Conservation (phyloP, 2,888 invertebrate genomes). For the Aphodius sticticus region DNA sequence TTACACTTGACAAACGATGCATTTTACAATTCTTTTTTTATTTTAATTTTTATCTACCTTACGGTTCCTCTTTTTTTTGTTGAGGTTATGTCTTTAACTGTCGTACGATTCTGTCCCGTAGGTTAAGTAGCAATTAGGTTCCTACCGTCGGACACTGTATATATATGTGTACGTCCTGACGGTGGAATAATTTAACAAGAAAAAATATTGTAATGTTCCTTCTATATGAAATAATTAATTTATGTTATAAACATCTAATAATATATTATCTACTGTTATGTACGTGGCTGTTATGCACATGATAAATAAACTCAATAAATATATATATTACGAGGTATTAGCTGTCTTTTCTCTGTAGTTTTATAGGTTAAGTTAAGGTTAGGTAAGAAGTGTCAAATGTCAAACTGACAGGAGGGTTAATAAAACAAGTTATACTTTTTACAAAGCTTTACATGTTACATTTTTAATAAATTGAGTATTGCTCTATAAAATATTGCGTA, state of each 20-base stretch:
- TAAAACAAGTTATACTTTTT: no score
- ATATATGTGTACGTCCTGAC: not conserved
- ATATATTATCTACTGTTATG: conserved; percentile 23
- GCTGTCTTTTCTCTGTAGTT: not conserved
- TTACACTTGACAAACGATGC: not conserved
- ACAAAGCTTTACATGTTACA: no score
- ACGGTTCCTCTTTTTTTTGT: not conserved
- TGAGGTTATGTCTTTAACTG: not conserved
- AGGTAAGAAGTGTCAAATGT: not conserved
- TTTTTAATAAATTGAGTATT: no score
- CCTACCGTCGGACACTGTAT: not conserved
- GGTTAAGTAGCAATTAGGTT: not conserved
- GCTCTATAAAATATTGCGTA: not conserved
- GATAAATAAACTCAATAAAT: conserved; percentile 4
- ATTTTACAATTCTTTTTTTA: not conserved
- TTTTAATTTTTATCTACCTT: not conserved
- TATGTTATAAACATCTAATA: conserved; percentile 14
- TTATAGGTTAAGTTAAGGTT: not conserved
- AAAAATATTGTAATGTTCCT: conserved; percentile 24
- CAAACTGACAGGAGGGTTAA: not conserved
- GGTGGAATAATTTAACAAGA: conserved; percentile 4
- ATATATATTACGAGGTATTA: not conserved
- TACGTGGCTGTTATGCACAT: conserved; percentile 8
- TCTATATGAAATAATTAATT: conserved; percentile 22
- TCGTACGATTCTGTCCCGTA: not conserved